A percentile compares a stretch with the other conserved stretches of the same genome.
Conservation (phyloP, 2,888 invertebrate genomes). For the Biston stratarius region DNA sequence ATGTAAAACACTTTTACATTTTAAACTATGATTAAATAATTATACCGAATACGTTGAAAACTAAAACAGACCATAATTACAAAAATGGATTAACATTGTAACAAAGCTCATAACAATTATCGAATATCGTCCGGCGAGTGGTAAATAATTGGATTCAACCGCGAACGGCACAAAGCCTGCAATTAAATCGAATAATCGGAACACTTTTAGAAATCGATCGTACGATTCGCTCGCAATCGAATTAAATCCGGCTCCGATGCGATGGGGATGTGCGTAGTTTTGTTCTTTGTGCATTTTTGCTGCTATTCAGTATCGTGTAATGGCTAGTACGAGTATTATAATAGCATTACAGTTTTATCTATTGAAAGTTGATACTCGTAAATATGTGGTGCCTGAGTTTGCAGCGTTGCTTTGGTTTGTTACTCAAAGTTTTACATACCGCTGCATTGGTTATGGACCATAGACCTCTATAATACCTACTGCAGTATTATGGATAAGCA, state of each 20-base stretch:
- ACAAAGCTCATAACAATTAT: constrained; percentile 49
- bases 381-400: too few relatives aligned
- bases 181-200: constrained; percentile 67
- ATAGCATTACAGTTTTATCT: neutral
- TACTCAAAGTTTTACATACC: too few relatives aligned
- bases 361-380: too few relatives aligned
- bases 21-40: too few relatives aligned
- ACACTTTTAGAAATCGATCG: constrained; percentile 65
- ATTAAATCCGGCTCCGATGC: constrained; percentile 56
- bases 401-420: too few relatives aligned
- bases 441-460: too few relatives aligned
- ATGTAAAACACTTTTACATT: too few relatives aligned
- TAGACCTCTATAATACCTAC: too few relatives aligned
- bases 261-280: constrained; percentile 21
- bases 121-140: constrained; percentile 57
- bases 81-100: neutral
- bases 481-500: too few relatives aligned
- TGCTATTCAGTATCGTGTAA: constrained; percentile 11
- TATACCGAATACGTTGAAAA: too few relatives aligned
- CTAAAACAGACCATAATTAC: neutral
- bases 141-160: constrained; percentile 62
- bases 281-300: constrained; percentile 23
- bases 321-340: neutral
- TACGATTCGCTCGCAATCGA: constrained; percentile 60
- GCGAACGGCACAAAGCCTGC: constrained; percentile 43